Evolutionary conservation across 92 coral and sea anemone species (phyloP).

Genomic region (Zoanthus sansibaricus): DNA sequence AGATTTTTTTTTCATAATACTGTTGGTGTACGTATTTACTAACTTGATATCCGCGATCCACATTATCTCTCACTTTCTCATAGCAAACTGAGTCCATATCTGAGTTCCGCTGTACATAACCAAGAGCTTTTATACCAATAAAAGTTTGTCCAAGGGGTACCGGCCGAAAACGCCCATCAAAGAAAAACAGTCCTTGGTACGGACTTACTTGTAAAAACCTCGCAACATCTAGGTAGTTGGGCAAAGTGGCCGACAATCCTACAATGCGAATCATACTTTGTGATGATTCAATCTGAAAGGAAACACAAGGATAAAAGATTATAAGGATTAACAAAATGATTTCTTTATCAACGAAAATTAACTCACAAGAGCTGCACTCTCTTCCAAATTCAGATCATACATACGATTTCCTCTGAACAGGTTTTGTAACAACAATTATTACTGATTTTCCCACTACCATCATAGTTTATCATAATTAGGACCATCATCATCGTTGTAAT

Average conservation of each 20-base stretch:
- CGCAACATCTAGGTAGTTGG: conserved; percentile 96
- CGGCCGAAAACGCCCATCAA: conserved; percentile 93
- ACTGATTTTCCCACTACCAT: background rate
- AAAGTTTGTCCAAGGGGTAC: conserved; percentile 96
- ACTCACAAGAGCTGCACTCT: too few species aligned
- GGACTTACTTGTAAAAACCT: conserved; percentile 88
- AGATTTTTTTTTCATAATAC: too few species aligned
- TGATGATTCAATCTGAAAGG: conserved; percentile 87
- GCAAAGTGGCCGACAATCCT: conserved; percentile 96
- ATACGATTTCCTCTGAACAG: too few species aligned
- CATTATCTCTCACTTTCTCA: conserved; percentile 88
- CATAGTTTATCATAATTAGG: background rate
- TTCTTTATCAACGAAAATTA: too few species aligned
- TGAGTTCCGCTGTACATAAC: conserved; percentile 78
- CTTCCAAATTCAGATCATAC: too few species aligned
- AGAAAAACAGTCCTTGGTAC: conserved; percentile 92
- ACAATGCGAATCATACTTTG: conserved; percentile 98
- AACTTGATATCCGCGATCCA: conserved; percentile 98
- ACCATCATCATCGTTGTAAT: background rate
- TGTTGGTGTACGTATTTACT: background rate
- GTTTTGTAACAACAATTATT: too few species aligned
- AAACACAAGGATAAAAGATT: background rate
- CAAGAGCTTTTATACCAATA: conserved; percentile 87
- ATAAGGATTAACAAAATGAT: background rate
- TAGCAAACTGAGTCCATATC: conserved; percentile 97